Conservation (phyloP, 2,797 vertebrate genomes). For the Strix occidentalis region DNA sequence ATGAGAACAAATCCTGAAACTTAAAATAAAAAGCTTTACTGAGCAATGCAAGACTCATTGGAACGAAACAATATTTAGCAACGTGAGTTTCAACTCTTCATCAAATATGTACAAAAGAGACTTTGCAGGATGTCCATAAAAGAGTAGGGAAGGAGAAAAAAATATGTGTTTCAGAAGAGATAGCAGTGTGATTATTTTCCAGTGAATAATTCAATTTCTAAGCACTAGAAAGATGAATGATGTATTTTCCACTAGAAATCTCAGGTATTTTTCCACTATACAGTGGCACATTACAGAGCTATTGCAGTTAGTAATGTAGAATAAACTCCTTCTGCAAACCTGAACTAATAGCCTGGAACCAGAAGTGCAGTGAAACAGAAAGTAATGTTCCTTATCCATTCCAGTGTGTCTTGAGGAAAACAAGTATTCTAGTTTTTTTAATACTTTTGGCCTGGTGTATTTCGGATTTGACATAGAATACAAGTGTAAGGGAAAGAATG, state of each 20-base stretch:
- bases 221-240: not conserved
- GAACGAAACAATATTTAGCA: not conserved
- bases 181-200: not conserved
- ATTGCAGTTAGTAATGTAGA: not conserved
- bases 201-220: not conserved
- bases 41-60: not conserved
- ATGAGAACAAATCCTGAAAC: not conserved
- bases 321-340: not conserved
- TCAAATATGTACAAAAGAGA: not conserved
- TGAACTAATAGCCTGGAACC: not conserved
- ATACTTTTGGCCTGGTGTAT: not conserved
- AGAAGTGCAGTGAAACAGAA: not conserved
- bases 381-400: not conserved
- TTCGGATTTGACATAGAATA: not conserved
- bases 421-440: not conserved
- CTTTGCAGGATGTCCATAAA: not conserved
- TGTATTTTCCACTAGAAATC: not conserved
- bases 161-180: not conserved
- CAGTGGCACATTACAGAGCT: not conserved
- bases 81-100: not conserved
- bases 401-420: not conserved
- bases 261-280: not conserved
- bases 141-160: not conserved
- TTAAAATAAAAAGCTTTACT: not conserved
- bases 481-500: too few relatives aligned